Conservation (phyloP, 2,113 vertebrate genomes). For the Rhinoderma darwinii region DNA sequence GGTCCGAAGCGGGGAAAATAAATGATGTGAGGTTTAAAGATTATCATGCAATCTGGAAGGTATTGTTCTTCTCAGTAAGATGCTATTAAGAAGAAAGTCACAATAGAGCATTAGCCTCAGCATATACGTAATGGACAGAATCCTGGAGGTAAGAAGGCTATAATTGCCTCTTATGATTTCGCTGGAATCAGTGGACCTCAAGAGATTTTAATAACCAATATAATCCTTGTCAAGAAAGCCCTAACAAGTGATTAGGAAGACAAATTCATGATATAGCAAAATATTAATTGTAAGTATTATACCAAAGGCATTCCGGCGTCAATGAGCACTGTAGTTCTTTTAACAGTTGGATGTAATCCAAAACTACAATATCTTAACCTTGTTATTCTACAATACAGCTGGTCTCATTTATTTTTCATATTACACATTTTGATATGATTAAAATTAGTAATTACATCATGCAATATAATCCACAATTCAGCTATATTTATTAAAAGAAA, state of each 20-base stretch:
- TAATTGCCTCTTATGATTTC: slow-evolving; percentile 47
- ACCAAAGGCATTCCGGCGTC: neutral
- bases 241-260: slow-evolving; percentile 43
- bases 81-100: slow-evolving; percentile 39
- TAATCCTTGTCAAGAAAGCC: slow-evolving; percentile 48
- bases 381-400: neutral
- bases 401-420: neutral
- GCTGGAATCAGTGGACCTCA: slow-evolving; percentile 30
- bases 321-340: neutral
- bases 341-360: slow-evolving; percentile 14
- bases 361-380: neutral
- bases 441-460: neutral
- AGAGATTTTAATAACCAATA: slow-evolving; percentile 45
- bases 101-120: neutral
- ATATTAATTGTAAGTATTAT: slow-evolving; percentile 34
- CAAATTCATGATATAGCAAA: slow-evolving; percentile 43
- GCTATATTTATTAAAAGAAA: too few relatives aligned
- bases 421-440: neutral
- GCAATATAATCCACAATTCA: neutral
- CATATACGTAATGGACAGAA: slow-evolving; percentile 33
- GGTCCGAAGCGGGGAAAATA: slow-evolving; percentile 24
- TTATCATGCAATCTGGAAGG: slow-evolving; percentile 45
- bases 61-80: slow-evolving; percentile 29
- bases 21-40: slow-evolving; percentile 34
- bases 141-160: slow-evolving; percentile 42